Conservation (phyloP, 1,140 invertebrate species). For the Musca vetustissima region DNA sequence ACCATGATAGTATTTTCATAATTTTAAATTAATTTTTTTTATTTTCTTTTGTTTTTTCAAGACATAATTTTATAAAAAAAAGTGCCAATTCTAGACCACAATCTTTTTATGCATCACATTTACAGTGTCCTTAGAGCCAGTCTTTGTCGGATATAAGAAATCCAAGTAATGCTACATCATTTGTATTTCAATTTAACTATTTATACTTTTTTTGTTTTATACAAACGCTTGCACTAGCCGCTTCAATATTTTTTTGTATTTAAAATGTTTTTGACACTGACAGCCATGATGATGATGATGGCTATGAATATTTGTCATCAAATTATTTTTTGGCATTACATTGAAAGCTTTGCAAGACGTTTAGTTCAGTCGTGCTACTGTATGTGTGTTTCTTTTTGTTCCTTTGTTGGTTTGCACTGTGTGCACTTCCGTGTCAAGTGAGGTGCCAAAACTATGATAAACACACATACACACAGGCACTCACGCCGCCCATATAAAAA, state of each 20-base stretch:
- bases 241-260: slow-evolving; percentile 3
- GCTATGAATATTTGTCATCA: no score
- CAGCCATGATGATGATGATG: neutral
- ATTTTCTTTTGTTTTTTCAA: no score
- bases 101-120: no score
- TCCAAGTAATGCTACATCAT: no score
- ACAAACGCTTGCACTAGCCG: neutral
- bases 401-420: neutral
- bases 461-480: neutral
- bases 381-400: neutral
- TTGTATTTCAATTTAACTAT: neutral
- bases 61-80: no score
- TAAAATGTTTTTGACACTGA: slow-evolving; percentile 7
- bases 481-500: neutral
- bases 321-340: no score
- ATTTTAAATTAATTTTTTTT: no score
- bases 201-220: neutral
- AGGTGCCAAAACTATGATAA: slow-evolving; percentile 11
- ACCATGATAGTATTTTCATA: no score
- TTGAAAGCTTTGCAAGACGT: neutral
- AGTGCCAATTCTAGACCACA: no score
- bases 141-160: no score
- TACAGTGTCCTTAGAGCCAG: no score
- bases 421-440: neutral
- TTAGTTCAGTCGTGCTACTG: no score